phyloP scores from a whole-genome alignment of 2,888 invertebrate species.

The Lasioglossum zephyrum region DNA sequence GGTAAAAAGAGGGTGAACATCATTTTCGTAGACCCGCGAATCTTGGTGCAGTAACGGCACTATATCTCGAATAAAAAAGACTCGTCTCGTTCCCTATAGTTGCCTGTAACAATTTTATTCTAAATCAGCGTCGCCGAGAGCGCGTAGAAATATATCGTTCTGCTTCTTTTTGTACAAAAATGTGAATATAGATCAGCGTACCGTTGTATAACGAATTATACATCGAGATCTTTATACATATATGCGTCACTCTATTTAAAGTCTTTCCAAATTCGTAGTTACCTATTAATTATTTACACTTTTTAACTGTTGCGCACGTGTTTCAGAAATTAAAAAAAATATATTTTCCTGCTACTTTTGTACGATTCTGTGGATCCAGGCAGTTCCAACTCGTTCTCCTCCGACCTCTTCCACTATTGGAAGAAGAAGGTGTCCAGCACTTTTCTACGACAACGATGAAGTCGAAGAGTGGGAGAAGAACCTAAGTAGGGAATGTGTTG shows the following conservation, averaged over 20 bases:
- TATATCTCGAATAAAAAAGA: neutral
- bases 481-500: too few species aligned
- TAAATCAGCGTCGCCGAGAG: conserved; percentile 4
- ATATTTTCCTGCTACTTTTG: conserved; percentile 39
- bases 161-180: conserved; percentile 34
- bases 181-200: conserved; percentile 36
- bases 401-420: too few species aligned
- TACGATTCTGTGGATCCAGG: neutral
- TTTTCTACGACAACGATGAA: too few species aligned
- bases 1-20: neutral
- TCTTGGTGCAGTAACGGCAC: neutral
- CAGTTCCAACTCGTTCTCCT: too few species aligned
- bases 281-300: conserved; percentile 40
- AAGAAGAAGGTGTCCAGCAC: too few species aligned
- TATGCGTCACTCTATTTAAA: conserved; percentile 37
- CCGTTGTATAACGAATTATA: conserved; percentile 36
- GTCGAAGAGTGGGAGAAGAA: too few species aligned
- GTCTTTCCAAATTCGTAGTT: conserved; percentile 27
- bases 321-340: conserved; percentile 33
- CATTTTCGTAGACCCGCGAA: neutral
- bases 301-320: conserved; percentile 29
- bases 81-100: neutral
- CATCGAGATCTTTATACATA: conserved; percentile 42
- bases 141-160: conserved; percentile 20
- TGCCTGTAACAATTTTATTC: neutral